Evolutionary conservation across 2,888 invertebrate genomes (phyloP).

Genomic region (Cepaea hortensis): DNA sequence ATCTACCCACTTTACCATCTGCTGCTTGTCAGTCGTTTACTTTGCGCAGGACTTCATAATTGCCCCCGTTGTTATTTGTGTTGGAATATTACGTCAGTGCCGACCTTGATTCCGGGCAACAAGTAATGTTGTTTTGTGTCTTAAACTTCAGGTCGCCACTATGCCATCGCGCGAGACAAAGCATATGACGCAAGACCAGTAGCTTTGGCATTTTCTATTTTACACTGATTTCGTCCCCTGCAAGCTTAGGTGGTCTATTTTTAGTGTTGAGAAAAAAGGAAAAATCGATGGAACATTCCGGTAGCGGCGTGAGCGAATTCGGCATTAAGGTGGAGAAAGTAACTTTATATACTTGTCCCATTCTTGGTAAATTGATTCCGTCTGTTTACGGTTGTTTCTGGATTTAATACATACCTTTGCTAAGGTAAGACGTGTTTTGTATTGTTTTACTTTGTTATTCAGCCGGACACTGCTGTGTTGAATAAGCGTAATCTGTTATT

Average conservation of each 20-base stretch:
- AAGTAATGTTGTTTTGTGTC: slow-evolving; percentile 40
- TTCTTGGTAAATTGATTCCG: slow-evolving; percentile 30
- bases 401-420: slow-evolving; percentile 2
- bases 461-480: too few relatives aligned
- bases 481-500: too few relatives aligned
- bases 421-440: slow-evolving; percentile 23
- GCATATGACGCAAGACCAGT: slow-evolving; percentile 38
- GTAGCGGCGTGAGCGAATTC: slow-evolving; percentile 32
- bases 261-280: not conserved
- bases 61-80: slow-evolving; percentile 35
- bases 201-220: slow-evolving; percentile 40
- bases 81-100: slow-evolving; percentile 23
- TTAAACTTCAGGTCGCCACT: not conserved
- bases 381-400: slow-evolving; percentile 25
- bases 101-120: slow-evolving; percentile 39
- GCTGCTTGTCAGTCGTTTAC: too few relatives aligned
- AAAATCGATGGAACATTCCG: slow-evolving; percentile 42
- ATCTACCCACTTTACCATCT: not conserved
- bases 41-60: not conserved
- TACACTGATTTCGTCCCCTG: slow-evolving; percentile 14
- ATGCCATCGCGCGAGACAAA: slow-evolving; percentile 37
- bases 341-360: slow-evolving; percentile 32
- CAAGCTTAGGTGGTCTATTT: slow-evolving; percentile 23
- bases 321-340: slow-evolving; percentile 21
- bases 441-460: not conserved